Evolutionary conservation across 2,888 invertebrate species (phyloP), one percentile per base, ranked within the genome.

Genomic region (Agrenia bidenticulata): DNA sequence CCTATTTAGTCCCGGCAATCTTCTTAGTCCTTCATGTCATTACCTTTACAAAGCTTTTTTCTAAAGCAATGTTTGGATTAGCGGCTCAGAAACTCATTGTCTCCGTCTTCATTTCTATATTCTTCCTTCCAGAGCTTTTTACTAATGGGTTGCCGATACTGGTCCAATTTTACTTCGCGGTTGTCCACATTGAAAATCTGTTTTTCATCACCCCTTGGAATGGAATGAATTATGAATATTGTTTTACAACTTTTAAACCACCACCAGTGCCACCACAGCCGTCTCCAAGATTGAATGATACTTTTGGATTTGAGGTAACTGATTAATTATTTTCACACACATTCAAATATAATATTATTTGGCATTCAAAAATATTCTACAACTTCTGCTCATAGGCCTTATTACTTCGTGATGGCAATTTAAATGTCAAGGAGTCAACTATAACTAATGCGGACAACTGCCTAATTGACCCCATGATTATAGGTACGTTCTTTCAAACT

Each of bases 121-220:
- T 75, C 27, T 74, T 74, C 53, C 62, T 75, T 15, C 75, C 75
- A 13, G 75, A 75, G 32, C 42, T 73, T 23, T 63, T 67, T 58
- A 49, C 67, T 1, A 60, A 56, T 4, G 61, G 70, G 26, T 23
- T 71, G 2, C 70, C 70, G 1, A 53, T 64, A 5, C 45, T 72
- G 1, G 45, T 69, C 26, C 73, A 75, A 37, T 73, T 75, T 58
- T 75, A 75, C 60, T 75, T 72, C 27, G 69, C 71, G 0, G 59
- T 65, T 26, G 64, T 64, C 5, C 62, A 71, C 2, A 60, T 75
- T 9, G 66, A 75, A 58, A 73, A 73, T 51, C 63, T 67, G 11
- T 54, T 73, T 26, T 73, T 72, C 57, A 71, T 72, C 13, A 45
- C 72, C 7, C 75, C 75, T 1, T 75, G 67, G 67, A 56, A 59